Evolutionary conservation across 2,113 vertebrate genomes (phyloP).

Genomic region (Lepidothrix coronata): DNA sequence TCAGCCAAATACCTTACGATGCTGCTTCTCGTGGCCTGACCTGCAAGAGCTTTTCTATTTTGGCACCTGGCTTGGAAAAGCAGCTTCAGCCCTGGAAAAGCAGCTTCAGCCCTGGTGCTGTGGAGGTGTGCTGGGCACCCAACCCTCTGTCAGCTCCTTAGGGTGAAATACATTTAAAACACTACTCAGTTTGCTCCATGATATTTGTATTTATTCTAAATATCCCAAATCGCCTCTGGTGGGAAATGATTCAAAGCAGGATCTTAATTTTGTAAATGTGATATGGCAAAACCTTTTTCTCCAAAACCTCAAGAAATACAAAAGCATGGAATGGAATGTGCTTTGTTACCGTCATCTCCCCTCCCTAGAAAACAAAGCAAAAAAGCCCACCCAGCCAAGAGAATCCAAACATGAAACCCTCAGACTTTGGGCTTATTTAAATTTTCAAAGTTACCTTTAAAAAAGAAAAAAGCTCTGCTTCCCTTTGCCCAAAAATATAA

Average conservation of each 20-base stretch:
- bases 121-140: background rate
- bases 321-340: background rate
- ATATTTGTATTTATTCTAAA: background rate
- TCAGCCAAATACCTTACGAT: background rate
- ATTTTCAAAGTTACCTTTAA: slow-evolving; percentile 30
- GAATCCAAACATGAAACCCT: background rate
- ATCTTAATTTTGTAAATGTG: background rate
- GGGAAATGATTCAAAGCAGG: background rate
- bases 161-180: background rate
- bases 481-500: slow-evolving; percentile 35
- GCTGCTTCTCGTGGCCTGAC: background rate
- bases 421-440: background rate
- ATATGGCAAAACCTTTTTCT: background rate
- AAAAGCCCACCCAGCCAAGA: background rate
- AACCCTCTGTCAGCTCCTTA: background rate
- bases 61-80: background rate
- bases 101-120: background rate
- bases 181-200: background rate
- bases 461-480: background rate
- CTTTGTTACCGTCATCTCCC: background rate
- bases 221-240: background rate
- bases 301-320: background rate
- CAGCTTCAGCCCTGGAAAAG: background rate
- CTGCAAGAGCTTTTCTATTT: slow-evolving; percentile 13
- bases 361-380: background rate